Conservation (phyloP, 2,113 vertebrate species). For the Toxotes jaculatrix region DNA sequence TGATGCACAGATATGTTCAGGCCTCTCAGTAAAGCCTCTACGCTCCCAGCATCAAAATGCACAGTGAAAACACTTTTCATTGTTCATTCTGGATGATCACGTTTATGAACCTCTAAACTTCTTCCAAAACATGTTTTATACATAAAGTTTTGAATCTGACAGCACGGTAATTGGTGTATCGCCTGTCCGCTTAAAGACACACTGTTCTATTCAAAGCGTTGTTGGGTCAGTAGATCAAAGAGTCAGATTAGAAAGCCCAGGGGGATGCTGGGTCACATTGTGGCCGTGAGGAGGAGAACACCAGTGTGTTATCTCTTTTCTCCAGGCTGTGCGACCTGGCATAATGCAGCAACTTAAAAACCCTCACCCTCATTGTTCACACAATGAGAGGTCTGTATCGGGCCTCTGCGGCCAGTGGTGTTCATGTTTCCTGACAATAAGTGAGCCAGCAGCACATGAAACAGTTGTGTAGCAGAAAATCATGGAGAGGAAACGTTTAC, state of each 20-base stretch:
- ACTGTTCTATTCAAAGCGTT: background rate
- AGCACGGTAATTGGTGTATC: no score
- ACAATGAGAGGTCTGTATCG: constrained; percentile 25
- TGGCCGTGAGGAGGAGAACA: constrained; percentile 2
- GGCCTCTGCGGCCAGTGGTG: constrained; percentile 1
- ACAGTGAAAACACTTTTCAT: background rate
- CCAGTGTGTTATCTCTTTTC: constrained; percentile 48
- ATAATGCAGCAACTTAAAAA: constrained; percentile 25
- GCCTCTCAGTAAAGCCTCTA: no score
- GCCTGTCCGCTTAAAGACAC: background rate
- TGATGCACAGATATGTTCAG: no score
- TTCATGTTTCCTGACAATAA: background rate
- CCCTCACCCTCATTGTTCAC: constrained; percentile 9
- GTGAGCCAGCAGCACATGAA: background rate
- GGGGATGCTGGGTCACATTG: constrained; percentile 15
- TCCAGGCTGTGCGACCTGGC: constrained; percentile 21
- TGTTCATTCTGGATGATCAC: background rate
- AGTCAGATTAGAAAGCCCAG: constrained; percentile 30
- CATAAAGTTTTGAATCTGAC: no score
- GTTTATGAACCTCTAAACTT: background rate
- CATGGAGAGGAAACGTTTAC: background rate
- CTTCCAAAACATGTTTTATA: background rate
- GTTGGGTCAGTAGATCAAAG: constrained; percentile 19
- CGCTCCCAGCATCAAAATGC: no score
- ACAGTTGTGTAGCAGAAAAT: background rate